Conservation (phyloP, 2,113 vertebrate species). For the Oriolus oriolus region DNA sequence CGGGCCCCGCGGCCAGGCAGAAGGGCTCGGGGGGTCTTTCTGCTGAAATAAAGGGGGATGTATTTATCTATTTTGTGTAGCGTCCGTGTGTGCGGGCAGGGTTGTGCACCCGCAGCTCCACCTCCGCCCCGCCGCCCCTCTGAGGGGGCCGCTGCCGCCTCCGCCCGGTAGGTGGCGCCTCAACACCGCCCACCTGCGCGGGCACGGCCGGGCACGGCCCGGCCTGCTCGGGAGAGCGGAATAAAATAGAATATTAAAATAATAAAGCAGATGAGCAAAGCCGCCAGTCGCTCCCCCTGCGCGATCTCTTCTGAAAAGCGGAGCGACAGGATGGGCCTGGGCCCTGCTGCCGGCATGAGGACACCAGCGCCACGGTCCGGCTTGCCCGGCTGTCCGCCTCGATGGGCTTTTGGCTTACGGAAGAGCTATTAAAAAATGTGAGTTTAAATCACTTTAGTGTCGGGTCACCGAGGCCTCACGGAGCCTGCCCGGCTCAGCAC, state of each 20-base stretch:
- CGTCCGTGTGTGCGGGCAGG: fast-evolving
- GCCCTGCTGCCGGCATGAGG: neutral
- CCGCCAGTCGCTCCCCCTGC: neutral
- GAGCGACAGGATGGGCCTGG: neutral
- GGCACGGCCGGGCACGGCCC: neutral
- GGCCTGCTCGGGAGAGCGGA: neutral
- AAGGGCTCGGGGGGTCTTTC: neutral
- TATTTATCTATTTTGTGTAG: fast-evolving
- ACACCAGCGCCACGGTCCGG: fast-evolving
- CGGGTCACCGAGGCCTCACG: fast-evolving
- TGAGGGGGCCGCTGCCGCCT: neutral
- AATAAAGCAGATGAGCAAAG: neutral
- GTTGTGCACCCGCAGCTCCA: neutral
- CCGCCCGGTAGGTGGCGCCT: constrained; percentile 74
- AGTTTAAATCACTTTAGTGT: neutral
- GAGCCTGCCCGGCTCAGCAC: fast-evolving
- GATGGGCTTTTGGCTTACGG: neutral
- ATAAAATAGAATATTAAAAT: neutral
- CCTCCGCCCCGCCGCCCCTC: neutral
- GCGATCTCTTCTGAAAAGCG: neutral
- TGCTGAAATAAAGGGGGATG: neutral
- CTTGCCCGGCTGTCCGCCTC: fast-evolving
- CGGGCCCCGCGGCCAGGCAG: neutral
- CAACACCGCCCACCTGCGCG: constrained; percentile 68
- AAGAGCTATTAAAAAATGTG: neutral